phyloP scores from a whole-genome alignment of 2,113 vertebrate species.

The Ursus arctos region DNA sequence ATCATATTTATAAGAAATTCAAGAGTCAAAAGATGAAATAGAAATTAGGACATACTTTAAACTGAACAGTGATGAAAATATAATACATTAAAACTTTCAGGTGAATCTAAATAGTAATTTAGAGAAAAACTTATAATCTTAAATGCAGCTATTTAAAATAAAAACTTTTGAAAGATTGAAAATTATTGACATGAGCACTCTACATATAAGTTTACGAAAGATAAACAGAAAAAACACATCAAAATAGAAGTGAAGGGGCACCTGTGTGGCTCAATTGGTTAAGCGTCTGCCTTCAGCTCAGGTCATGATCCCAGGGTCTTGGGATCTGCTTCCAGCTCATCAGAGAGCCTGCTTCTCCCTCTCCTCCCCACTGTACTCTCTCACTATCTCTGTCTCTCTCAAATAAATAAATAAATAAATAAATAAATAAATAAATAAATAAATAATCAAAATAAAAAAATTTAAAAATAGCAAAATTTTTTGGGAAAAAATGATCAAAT shows the following conservation, averaged over 20 bases:
- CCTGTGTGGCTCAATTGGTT: background rate
- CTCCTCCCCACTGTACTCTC: background rate
- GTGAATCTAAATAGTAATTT: background rate
- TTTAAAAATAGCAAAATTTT: background rate
- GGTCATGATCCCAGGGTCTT: background rate
- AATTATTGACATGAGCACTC: background rate
- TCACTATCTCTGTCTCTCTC: background rate
- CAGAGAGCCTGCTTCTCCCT: background rate
- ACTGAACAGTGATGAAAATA: background rate
- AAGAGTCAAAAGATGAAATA: background rate
- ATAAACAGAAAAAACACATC: background rate
- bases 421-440: background rate
- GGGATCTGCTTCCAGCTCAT: too few species aligned
- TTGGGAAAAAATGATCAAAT: background rate
- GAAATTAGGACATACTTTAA: background rate
- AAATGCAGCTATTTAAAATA: background rate
- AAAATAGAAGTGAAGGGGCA: background rate
- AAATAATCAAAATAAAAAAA: background rate
- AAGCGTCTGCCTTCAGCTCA: background rate
- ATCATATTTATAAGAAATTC: background rate
- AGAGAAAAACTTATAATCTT: background rate
- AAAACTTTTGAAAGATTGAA: background rate
- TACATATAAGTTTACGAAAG: background rate
- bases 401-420: background rate
- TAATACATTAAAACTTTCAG: background rate